phyloP scores from a whole-genome alignment of 1,140 invertebrate species.

The Drosophila nigromelanica region DNA sequence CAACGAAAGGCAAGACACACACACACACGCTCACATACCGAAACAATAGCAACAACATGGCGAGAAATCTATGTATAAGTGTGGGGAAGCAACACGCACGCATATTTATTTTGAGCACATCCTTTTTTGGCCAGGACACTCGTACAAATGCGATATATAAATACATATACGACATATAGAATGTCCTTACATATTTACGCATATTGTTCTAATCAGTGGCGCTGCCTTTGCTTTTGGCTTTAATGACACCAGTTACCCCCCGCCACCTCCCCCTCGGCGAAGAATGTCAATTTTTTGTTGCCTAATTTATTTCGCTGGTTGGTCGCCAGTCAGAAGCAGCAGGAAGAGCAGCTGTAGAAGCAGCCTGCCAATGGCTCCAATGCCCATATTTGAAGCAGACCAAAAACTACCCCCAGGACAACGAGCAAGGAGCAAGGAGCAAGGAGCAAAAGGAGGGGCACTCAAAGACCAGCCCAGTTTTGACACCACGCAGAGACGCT shows the following conservation, averaged over 20 bases:
- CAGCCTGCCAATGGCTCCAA: constrained; percentile 2
- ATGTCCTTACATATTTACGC: constrained; percentile 73
- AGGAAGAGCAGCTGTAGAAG: neutral
- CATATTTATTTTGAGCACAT: constrained; percentile 82
- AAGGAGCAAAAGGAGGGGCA: neutral
- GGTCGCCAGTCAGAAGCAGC: constrained; percentile 27
- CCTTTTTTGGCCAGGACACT: constrained; percentile 48
- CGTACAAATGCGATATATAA: constrained; percentile 67
- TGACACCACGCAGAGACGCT: constrained; percentile 72
- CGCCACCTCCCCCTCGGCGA: constrained; percentile 3
- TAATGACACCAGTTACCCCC: constrained; percentile 41
- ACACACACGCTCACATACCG: constrained; percentile 30
- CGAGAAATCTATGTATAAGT: constrained; percentile 36
- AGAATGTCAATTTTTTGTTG: constrained; percentile 78
- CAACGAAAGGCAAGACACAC: constrained; percentile 77
- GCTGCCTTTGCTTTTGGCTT: constrained; percentile 50
- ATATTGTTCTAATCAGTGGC: constrained; percentile 79
- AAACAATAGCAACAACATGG: constrained; percentile 2
- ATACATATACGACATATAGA: constrained; percentile 44
- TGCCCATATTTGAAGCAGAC: constrained; percentile 45
- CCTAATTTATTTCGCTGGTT: constrained; percentile 73
- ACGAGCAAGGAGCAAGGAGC: too few relatives aligned
- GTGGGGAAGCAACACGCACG: constrained; percentile 79
- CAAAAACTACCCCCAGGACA: constrained; percentile 35
- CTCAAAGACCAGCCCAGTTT: constrained; percentile 41